Base-by-base conservation (phyloP, 2,888 invertebrate species). In the Nomada flava region DNA sequence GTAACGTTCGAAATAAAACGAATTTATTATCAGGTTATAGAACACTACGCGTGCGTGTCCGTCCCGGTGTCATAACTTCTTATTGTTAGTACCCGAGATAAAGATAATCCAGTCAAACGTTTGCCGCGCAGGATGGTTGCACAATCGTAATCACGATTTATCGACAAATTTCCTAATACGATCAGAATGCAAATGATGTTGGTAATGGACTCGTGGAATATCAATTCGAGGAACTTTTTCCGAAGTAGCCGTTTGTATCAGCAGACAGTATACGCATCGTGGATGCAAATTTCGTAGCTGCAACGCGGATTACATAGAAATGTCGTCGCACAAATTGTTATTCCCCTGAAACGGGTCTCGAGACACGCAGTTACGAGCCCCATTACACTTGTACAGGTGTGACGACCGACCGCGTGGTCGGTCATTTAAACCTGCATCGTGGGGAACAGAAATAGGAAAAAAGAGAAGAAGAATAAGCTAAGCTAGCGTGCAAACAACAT, bases 311-410 rank as follows among this genome's bases (percentile, higher is more conserved):
- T 9, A 13, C 63, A 42, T 72, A 15, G 20, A 73, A 77, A 77
- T 67, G 65, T 77, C 73, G 67, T 53, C 73, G 18, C n/a, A 29
- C 44, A 60, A 63, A 70, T 63, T 29, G 52, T 59, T 2, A 50
- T 42, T n/a, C 2, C 55, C 15, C 9, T 44, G 26, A 44, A 77
- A 72, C 73, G 18, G 53, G 23, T 47, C 53, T 18, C 53, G 62
- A 60, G 50, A 42, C 29, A 18, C 50, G 52, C 26, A 23, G 23
- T 50, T 71, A n/a, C 23, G n/a, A 47, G 1, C 23, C n/a, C 20
- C 57, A 52, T 64, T 57, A 52, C 13, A 52, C 55, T 69, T 10
- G 10, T 29, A 10, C n/a, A 47, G 10, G 36, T 47, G 18, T 36
- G 29, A 7, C 26, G 15, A 36, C 10, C 42, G 13, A 1, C 10